Conservation (phyloP, 2,113 vertebrate genomes). For the Lepus timidus region DNA sequence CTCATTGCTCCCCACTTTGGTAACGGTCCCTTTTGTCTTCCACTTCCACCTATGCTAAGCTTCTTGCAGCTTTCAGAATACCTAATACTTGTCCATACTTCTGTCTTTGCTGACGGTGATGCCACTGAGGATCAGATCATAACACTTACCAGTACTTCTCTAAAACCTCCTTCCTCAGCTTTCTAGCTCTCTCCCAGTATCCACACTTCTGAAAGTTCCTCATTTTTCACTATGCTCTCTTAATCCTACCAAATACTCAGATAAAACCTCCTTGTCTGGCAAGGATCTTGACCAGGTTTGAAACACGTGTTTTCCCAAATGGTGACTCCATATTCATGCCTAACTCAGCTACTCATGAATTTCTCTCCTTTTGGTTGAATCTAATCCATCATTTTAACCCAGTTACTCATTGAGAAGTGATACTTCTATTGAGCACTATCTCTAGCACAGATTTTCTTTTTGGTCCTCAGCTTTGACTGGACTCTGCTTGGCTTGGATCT, state of each 20-base stretch:
- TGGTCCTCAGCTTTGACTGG: neutral
- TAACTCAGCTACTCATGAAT: neutral
- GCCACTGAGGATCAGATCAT: neutral
- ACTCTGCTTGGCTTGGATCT: neutral
- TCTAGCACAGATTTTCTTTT: neutral
- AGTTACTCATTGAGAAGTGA: neutral
- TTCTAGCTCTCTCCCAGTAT: neutral
- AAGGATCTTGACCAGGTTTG: neutral
- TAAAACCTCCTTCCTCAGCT: neutral
- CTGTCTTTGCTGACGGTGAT: neutral
- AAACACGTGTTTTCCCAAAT: neutral
- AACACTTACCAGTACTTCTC: neutral
- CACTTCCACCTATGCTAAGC: neutral
- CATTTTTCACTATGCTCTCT: neutral
- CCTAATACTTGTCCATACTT: neutral
- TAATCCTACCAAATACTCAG: neutral
- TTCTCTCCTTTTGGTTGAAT: neutral
- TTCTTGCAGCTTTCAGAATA: neutral
- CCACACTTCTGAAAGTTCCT: neutral
- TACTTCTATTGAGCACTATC: neutral
- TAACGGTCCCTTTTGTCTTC: neutral
- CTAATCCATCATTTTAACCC: neutral
- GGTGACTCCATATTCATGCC: neutral
- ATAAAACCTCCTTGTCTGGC: neutral
- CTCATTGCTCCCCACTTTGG: neutral